These are phyloP conservation scores for Melozone crissalis DNA, from an alignment of 2,113 vertebrate genomes.

Conservation along the genomic window DNA sequence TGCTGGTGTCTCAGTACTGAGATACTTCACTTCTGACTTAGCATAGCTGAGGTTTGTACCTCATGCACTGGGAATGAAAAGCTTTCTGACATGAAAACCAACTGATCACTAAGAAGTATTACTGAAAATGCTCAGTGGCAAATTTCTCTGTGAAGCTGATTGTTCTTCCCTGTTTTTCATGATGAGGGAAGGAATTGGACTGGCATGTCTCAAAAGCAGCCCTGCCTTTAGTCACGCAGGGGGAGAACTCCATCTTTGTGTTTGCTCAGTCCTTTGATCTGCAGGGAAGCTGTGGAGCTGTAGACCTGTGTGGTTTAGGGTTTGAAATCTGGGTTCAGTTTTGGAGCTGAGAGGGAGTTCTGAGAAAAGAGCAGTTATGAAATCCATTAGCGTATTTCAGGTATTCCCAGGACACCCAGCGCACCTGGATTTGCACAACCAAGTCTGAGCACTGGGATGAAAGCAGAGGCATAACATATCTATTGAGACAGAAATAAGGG, in stretches of 20 bases:
- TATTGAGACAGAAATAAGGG: background rate
- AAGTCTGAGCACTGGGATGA: background rate
- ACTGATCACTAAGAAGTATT: background rate
- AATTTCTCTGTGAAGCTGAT: conserved; percentile 40
- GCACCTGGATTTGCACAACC: background rate
- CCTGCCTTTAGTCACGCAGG: background rate
- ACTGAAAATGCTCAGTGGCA: conserved; percentile 35
- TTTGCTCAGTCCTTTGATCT: background rate
- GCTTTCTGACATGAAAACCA: conserved; percentile 27
- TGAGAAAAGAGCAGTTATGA: background rate
- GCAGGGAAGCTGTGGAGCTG: conserved; percentile 9
- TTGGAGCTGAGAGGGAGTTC: conserved; percentile 27
- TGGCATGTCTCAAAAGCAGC: conserved; percentile 34
- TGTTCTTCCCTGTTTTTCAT: conserved; percentile 53
- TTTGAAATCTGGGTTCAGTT: conserved; percentile 38
- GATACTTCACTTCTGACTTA: background rate
- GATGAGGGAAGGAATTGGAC: conserved; percentile 25
- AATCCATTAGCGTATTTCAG: background rate
- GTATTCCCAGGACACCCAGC: background rate
- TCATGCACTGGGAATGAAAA: background rate
- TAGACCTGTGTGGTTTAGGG: conserved; percentile 21
- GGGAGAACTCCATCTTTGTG: conserved; percentile 11
- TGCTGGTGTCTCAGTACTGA: background rate
- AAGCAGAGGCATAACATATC: background rate
- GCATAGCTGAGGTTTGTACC: background rate